Base-by-base conservation (phyloP, 1,140 invertebrate species). In the Drosophila obscura region DNA sequence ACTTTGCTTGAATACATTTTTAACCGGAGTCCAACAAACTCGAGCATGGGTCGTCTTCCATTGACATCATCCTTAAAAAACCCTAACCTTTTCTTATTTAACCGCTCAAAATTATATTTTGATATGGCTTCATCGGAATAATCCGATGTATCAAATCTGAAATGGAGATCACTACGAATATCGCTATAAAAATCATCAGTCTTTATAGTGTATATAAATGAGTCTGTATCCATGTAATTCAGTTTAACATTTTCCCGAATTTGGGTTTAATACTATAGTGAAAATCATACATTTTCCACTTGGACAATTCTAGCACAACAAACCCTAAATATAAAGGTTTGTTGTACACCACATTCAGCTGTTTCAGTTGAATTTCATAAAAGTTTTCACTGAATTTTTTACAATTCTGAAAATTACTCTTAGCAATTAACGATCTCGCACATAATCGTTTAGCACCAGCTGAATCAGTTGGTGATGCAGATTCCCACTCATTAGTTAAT, bases 141-240 rank as follows among this genome's bases (percentile, higher is more conserved):
- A 49, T 79, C 80, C 24, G 80, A 84, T 15, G 90, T 92, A 77
- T 90, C 83, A 51, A 91, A 92, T 28, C 53, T 50, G 19, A 19
- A 19, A 1, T 19, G 19, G 1, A 8, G 45, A 64, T 91, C 83
- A 7, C 49, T 22, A 61, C 72, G 74, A 62, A 93, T 91, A 61
- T 92, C 91, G 48, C 76, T 41, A 76, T 93, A 93, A 53, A 93
- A 75, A 24, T n/a, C n/a, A 5, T 88, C n/a, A 4, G 90, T 92
- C 50, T 77, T 53, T 15, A 93, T 87, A 41, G 90, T 57, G 64
- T 92, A 92, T 3, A 90, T 77, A 7, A 93, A 87, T 55, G 71
- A 84, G 62, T 93, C 93, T 5, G 92, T 93, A 74, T 93, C 93
- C 11, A 85, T 92, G 49, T 90, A 92, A n/a, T 87, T 66, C 0